Evolutionary conservation across 1,140 invertebrate genomes (phyloP), one percentile per base, ranked within the genome.

Genomic region (Zaprionus gabonicus): DNA sequence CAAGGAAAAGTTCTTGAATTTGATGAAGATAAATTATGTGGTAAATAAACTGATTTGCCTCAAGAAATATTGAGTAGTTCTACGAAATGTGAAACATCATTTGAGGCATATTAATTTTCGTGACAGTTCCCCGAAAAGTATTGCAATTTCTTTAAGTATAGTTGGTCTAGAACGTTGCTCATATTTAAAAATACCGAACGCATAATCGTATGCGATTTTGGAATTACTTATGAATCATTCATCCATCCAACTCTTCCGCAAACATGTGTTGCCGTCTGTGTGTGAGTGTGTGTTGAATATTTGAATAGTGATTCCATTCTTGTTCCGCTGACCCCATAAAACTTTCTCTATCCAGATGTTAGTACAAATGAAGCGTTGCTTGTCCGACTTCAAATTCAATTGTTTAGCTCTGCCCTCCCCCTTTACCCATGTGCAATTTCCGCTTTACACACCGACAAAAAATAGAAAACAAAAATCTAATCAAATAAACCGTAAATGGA

Each of bases 161-260:
- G 15, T 62, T 12, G 44, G 53, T 49, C 23, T 49, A 67, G 1
- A 12, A 44, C 23, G 46, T 31, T 57, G 55, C 68, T 71, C 68
- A 71, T 36, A 41, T 25, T 28, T 76, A 76, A 44, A 76, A 76
- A 76, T 76, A 76, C 3, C 59, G 2, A 17, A 59, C 27, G 27
- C 38, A 71, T 67, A 72, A 71, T 79, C 79, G 75, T 49, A 57
- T 67, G 55, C 55, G 67, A 60, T 73, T 70, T 77, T 78, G 25
- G 78, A 81, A 77, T 51, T 73, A 36, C 34, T 65, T 36, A 56
- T 83, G 81, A 83, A 84, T 83, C 81, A 83, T 83, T 6, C 41
- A 7, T 46, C n/a, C 3, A 51, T 25, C 20, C 23, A 51, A 12
- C 46, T 41, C 46, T 31, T 53, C 57, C 55, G 51, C 44, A 12